phyloP scores from a whole-genome alignment of 2,888 invertebrate genomes.

The Macropis europaea region DNA sequence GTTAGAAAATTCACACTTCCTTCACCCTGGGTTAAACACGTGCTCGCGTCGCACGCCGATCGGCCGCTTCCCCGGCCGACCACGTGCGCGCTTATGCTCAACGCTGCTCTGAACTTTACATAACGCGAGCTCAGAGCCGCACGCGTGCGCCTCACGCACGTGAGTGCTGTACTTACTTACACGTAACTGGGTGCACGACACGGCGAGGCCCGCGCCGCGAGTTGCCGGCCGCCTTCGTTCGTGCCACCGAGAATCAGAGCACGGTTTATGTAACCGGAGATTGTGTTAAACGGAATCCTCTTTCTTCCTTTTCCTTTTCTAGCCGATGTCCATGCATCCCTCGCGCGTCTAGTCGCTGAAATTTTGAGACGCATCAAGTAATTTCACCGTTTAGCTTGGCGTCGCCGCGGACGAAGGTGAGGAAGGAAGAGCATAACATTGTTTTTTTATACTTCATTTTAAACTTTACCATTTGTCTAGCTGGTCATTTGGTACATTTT shows the following conservation, averaged over 20 bases:
- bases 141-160: constrained; percentile 58
- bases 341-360: too few species aligned
- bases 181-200: constrained; percentile 37
- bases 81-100: constrained; percentile 42
- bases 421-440: too few species aligned
- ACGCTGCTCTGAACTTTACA: constrained; percentile 49
- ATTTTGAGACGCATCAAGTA: too few species aligned
- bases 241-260: constrained; percentile 68
- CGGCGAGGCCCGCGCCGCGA: constrained; percentile 15
- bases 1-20: constrained; percentile 33
- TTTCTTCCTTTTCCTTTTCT: constrained; percentile 23
- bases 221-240: constrained; percentile 10
- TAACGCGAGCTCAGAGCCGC: constrained; percentile 49
- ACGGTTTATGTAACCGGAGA: constrained; percentile 74
- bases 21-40: constrained; percentile 50
- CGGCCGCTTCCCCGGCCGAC: constrained; percentile 38
- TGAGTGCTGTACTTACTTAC: constrained; percentile 29
- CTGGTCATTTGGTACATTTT: too few species aligned
- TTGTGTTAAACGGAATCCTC: constrained; percentile 68
- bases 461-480: too few species aligned
- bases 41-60: constrained; percentile 42
- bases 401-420: too few species aligned
- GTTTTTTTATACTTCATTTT: too few species aligned
- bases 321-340: too few species aligned
- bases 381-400: too few species aligned